Evolutionary conservation across 2,888 invertebrate genomes (phyloP).

Genomic region (Axea sp.): DNA sequence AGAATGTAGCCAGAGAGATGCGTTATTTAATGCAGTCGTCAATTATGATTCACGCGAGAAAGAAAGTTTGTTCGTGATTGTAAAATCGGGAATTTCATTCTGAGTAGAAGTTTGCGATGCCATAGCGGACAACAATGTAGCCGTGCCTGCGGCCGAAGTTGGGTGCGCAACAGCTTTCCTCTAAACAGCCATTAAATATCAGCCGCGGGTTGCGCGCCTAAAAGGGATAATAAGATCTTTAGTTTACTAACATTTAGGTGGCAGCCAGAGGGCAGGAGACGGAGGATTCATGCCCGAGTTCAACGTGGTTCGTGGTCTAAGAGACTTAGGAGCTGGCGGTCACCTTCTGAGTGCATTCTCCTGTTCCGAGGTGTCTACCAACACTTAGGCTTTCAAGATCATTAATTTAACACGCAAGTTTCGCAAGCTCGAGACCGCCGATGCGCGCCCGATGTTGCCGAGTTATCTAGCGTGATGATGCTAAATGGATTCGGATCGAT

Average conservation of each 20-base stretch:
- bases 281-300: constrained; percentile 67
- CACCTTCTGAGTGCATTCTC: constrained; percentile 79
- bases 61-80: constrained; percentile 9
- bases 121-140: neutral
- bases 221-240: constrained; percentile 77
- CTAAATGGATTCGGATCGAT: constrained; percentile 63
- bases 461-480: constrained; percentile 61
- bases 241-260: constrained; percentile 76
- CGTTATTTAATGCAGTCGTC: constrained; percentile 22
- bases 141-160: constrained; percentile 14
- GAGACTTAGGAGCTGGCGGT: constrained; percentile 78
- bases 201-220: constrained; percentile 66
- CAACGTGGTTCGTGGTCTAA: constrained; percentile 74
- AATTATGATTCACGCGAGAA: constrained; percentile 19
- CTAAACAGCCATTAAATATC: constrained; percentile 63
- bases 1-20: constrained; percentile 15
- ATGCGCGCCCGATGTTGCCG: constrained; percentile 61
- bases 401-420: constrained; percentile 77
- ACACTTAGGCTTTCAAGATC: constrained; percentile 78
- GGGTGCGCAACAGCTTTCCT: constrained; percentile 48
- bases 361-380: constrained; percentile 75
- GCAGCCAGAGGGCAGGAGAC: constrained; percentile 63
- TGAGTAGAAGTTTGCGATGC: no score
- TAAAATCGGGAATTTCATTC: constrained; percentile 9
- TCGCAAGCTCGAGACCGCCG: constrained; percentile 63